Conservation (phyloP, 2,888 invertebrate genomes). For the Caenorhabditis zanzibari region DNA sequence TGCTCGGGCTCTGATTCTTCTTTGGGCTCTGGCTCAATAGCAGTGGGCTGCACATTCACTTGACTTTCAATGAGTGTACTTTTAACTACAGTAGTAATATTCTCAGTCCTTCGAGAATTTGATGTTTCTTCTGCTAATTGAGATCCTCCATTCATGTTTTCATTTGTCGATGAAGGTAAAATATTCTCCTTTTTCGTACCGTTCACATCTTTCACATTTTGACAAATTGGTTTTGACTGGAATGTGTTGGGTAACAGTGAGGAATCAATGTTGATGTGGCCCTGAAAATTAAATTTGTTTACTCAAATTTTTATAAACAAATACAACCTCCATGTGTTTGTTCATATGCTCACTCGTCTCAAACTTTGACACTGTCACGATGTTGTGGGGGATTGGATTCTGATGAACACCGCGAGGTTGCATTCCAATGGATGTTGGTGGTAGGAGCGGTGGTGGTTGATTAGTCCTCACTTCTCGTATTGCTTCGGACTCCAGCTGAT, state of each 20-base stretch:
- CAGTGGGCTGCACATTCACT: not conserved
- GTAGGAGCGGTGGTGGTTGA: slow-evolving; percentile 29
- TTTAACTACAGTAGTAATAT: not conserved
- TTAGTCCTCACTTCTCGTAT: slow-evolving; percentile 9
- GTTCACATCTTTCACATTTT: not conserved
- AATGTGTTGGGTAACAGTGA: slow-evolving; percentile 49
- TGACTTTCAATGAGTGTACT: not conserved
- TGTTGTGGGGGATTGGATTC: not conserved
- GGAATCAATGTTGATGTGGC: slow-evolving; percentile 41
- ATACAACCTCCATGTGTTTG: slow-evolving; percentile 40
- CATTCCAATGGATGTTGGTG: slow-evolving; percentile 41
- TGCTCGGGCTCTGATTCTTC: slow-evolving; percentile 35
- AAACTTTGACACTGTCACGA: slow-evolving; percentile 23
- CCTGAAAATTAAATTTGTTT: slow-evolving; percentile 32
- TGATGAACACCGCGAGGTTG: slow-evolving; percentile 28
- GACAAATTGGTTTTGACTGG: slow-evolving; percentile 29
- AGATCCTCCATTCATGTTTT: not conserved
- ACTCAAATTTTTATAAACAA: not conserved
- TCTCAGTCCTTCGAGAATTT: not conserved
- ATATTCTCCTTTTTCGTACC: slow-evolving; percentile 10
- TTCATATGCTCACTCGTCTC: slow-evolving; percentile 23
- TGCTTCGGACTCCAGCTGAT: slow-evolving; percentile 70
- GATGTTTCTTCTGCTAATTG: not conserved
- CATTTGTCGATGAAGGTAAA: not conserved
- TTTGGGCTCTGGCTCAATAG: slow-evolving; percentile 9